Base-by-base conservation (phyloP, 2,797 vertebrate genomes). In the Lepilemur septentrionalis region DNA sequence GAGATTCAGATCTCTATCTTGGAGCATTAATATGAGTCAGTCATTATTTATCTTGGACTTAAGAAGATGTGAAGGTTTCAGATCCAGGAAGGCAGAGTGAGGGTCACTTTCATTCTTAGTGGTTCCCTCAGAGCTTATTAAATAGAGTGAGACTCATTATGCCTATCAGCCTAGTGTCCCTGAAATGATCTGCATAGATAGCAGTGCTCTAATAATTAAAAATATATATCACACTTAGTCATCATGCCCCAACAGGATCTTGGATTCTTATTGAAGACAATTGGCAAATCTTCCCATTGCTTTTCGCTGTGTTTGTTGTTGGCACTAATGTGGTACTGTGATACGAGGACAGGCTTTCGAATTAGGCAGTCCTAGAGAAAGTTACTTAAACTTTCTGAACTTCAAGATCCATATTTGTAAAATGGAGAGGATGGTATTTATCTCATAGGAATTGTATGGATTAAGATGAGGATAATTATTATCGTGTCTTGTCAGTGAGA, bases 21-120 rank as follows among this genome's bases (percentile, higher is more conserved):
- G 59, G 89, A 81, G 65, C 43, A 30, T 94, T 83, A 61, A 92
- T 93, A 48, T 87, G 79, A 93, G 41, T 90, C 79, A 95, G 88
- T 86, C 59, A 70, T 89, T 95, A 89, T 96, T 97, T 96, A 89
- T 89, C 89, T 95, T 93, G 83, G 48, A 83, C 73, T 94, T 95
- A 84, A 95, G 86, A 89, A 89, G 82, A 92, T 94, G 91, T 65
- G 50, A 92, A 88, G 52, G 57, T 23, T 96, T 94, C 93, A 89
- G 73, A 79, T 82, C 46, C 43, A 82, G 65, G 52, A 81, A 95
- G 79, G 57, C 41, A 82, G 70, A 93, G 22, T 80, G 41, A 88
- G 50, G 90, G 55, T 96, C 67, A 90, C 61, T 93, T 92, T 97
- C 59, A 84, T 69, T 95, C 65, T 87, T 94, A 94, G 93, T 88